Conservation (phyloP, 2,888 invertebrate genomes). For the Lithosia quadra region DNA sequence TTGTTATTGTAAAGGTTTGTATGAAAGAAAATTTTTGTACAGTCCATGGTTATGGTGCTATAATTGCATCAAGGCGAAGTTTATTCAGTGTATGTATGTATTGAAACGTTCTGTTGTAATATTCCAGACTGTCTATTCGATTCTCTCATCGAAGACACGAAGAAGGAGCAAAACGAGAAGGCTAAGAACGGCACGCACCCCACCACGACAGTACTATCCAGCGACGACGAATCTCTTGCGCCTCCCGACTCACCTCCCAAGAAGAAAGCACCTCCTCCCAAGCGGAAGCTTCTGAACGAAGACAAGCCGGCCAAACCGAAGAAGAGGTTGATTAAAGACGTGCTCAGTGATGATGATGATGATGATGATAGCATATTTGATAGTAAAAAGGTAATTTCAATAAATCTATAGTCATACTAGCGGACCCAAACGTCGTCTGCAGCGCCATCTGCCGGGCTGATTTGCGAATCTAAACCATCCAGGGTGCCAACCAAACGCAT, state of each 20-base stretch:
- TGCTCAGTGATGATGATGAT: constrained; percentile 76
- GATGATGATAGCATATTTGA: constrained; percentile 84
- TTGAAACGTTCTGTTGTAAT: not conserved
- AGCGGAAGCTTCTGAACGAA: constrained; percentile 70
- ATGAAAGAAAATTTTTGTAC: too few relatives aligned
- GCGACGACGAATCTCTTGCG: constrained; percentile 62
- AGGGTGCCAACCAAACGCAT: too few relatives aligned
- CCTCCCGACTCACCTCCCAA: constrained; percentile 63
- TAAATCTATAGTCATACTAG: not conserved
- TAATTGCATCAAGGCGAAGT: too few relatives aligned
- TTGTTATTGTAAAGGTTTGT: too few relatives aligned
- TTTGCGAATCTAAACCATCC: too few relatives aligned
- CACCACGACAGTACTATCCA: constrained; percentile 59
- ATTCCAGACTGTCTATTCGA: constrained; percentile 82
- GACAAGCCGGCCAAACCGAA: constrained; percentile 72
- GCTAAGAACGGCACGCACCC: constrained; percentile 45
- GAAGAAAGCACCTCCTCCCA: constrained; percentile 70
- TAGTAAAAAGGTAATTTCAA: constrained; percentile 73
- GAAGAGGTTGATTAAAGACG: constrained; percentile 74
- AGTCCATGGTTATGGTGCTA: too few relatives aligned
- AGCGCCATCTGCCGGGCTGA: too few relatives aligned
- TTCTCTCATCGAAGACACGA: constrained; percentile 81
- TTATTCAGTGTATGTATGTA: constrained; percentile 14
- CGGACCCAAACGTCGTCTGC: too few relatives aligned
- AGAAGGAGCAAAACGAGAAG: constrained; percentile 66